phyloP scores from a whole-genome alignment of 1,140 invertebrate species.

The Drosophila yakuba region DNA sequence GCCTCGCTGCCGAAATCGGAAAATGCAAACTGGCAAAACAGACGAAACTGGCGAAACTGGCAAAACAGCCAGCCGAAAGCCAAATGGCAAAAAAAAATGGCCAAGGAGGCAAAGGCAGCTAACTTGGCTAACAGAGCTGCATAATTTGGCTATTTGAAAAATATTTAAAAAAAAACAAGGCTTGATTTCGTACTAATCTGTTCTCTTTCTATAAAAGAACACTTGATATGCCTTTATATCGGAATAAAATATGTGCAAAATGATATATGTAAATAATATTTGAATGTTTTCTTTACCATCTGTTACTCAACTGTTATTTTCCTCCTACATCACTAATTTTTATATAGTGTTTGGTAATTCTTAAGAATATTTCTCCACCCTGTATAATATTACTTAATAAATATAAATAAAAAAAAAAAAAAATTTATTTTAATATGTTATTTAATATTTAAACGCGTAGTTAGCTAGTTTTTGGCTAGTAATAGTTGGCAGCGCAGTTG shows the following conservation, averaged over 20 bases:
- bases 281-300: no score
- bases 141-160: neutral
- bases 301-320: no score
- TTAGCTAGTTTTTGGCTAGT: neutral
- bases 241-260: neutral
- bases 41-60: slow-evolving; percentile 10
- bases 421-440: no score
- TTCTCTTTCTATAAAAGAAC: no score
- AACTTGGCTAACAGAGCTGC: neutral
- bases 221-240: neutral
- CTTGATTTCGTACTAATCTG: no score
- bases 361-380: no score
- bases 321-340: no score
- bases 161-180: neutral
- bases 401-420: no score
- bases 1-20: slow-evolving; percentile 50
- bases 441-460: no score
- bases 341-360: no score
- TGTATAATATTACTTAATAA: no score
- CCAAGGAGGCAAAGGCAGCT: neutral
- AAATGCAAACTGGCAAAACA: slow-evolving; percentile 54
- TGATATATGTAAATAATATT: neutral
- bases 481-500: slow-evolving; percentile 9
- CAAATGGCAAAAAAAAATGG: slow-evolving; percentile 13
- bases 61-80: slow-evolving; percentile 8